Evolutionary conservation across 1,140 invertebrate species (phyloP), one percentile per base, ranked within the genome.

Genomic region (Olivierus martensii): DNA sequence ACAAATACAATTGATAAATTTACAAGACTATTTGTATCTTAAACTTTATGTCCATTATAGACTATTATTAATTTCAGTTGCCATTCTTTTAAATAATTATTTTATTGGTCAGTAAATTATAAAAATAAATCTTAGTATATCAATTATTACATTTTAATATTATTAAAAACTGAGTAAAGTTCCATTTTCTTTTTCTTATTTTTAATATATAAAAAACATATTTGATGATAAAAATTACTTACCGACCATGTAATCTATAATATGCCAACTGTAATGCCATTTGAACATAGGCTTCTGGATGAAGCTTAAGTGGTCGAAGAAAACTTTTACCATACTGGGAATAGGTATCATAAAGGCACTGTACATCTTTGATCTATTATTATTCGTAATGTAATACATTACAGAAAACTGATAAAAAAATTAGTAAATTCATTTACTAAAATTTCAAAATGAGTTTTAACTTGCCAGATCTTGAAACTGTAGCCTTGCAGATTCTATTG

Each of bases 251-350:
- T 47, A 73, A 57, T 48, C 71, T 68, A 55, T 72, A 77, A 62
- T 79, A 82, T 9, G 77, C 71, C 55, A 79, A 68, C 58, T 83
- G 80, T 46, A 83, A 62, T 2, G 76, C 71, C 57, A 81, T 69
- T 66, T 82, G 81, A 15, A 79, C 67, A 64, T 75, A 77, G 3
- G 77, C 72, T 63, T 80, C 79, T 12, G 79, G 79, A 62, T 79
- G 77, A 34, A 78, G 54, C 36, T 69, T 66, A 21, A 67, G 61
- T 3, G 42, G 59, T 49, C 71, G 71, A 43, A 79, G 66, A 46
- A 71, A 72, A 7, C 67, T 63, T 59, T 75, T 78, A 17, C 77
- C 78, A 65, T 73, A 80, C 5, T 66, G 64, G 39, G 62, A 63
- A 57, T 76, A 79, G 1, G 61, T 53, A 7, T 63, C 57, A 43